These are phyloP conservation scores for Nebria ingens DNA, from an alignment of 1,140 invertebrate genomes.

Conservation along the genomic window DNA sequence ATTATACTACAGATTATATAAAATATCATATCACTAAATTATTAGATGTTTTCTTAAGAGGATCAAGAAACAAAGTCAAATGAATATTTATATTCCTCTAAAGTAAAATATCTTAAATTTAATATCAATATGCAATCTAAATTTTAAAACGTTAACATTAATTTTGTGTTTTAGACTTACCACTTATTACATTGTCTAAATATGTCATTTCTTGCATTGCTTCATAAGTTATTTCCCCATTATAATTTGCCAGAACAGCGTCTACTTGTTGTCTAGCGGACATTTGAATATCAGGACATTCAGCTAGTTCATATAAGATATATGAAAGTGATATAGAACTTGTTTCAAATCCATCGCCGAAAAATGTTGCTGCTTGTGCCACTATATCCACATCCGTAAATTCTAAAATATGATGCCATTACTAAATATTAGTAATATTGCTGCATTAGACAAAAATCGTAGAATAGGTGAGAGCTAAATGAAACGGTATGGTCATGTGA, in stretches of 20 bases:
- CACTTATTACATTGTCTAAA: slow-evolving; percentile 34
- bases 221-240: slow-evolving; percentile 40
- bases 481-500: too few species aligned
- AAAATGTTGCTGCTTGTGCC: slow-evolving; percentile 44
- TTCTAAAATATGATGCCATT: slow-evolving; percentile 28
- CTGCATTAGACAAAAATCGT: too few species aligned
- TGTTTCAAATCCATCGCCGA: slow-evolving; percentile 51
- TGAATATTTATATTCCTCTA: too few species aligned
- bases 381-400: slow-evolving; percentile 51
- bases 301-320: slow-evolving; percentile 45
- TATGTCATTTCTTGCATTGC: slow-evolving; percentile 42
- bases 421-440: slow-evolving; percentile 9
- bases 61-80: too few species aligned
- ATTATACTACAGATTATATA: too few species aligned
- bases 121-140: too few species aligned
- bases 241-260: slow-evolving; percentile 31
- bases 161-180: not conserved
- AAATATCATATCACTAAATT: too few species aligned
- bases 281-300: slow-evolving; percentile 50
- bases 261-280: slow-evolving; percentile 54
- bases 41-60: too few species aligned
- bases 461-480: too few species aligned
- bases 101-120: too few species aligned
- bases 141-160: not conserved
- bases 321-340: slow-evolving; percentile 19